Evolutionary conservation across 2,797 vertebrate species (phyloP), one percentile per base, ranked within the genome.

Genomic region (Pseudochirops corinnae): DNA sequence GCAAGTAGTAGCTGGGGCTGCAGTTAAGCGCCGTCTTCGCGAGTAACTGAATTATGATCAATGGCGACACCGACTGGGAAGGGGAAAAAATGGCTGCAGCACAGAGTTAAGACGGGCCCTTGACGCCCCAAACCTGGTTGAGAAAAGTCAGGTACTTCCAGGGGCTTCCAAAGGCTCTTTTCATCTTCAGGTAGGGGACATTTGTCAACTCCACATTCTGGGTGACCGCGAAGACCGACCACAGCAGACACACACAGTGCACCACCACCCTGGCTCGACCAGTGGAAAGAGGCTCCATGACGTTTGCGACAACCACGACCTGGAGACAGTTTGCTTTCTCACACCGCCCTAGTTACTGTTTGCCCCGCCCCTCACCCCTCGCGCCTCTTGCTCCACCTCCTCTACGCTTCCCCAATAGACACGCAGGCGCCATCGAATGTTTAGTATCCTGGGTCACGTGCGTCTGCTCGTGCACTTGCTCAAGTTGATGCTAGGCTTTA

Each of bases 141-240:
- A 99, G 97, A 95, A 98, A 99, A 58, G 98, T 99, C 67, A 99
- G 95, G 91, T 98, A 98, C 92, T 99, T 99, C 99, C 99, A 99
- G n/a, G 97, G 96, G 0, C 98, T 98, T 11, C 98, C 98, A 55
- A 98, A 99, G 0, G 97, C 96, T 11, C 52, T 57, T 4, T 96
- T 96, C 0, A 98, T 98, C 0, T 98, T 97, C 11, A 98, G 98
- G 93, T 28, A 92, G 0, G 92, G 57, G 10, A 97, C 87, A 1
- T 55, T 95, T 0, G 96, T 96, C 57, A 98, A 4, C 7, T 94
- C 94, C 53, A 97, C 29, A 82, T 99, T 98, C 9, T 90, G 93
- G 16, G 57, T 96, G 90, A 99, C 10, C 0, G 98, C 97, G 94
- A 98, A 98, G 0, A 95, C 29, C 58, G 98, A 98, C 99, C 98